These are phyloP conservation scores for Suncus etruscus DNA, from an alignment of 2,113 vertebrate genomes.

Conservation along the genomic window DNA sequence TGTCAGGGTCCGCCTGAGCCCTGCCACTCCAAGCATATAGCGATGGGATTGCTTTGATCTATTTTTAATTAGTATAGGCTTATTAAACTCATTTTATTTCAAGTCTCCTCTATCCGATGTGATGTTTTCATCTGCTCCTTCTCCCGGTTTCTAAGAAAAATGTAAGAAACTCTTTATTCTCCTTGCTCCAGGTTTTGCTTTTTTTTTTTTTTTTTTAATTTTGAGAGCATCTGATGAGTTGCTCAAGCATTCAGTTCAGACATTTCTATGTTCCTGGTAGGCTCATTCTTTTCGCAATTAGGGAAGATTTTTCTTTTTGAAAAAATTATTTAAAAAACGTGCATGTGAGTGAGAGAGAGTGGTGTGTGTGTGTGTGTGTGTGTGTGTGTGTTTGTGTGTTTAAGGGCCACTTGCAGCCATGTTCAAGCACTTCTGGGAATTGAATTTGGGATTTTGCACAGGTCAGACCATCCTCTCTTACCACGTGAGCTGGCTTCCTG, in stretches of 20 bases:
- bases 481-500: too few relatives aligned
- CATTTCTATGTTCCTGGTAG: slow-evolving; percentile 21
- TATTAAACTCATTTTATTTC: background rate
- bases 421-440: too few relatives aligned
- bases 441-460: too few relatives aligned
- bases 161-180: slow-evolving; percentile 10
- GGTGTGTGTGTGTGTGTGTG: too few relatives aligned
- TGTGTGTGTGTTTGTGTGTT: too few relatives aligned
- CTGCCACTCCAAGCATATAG: background rate
- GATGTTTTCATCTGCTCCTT: background rate
- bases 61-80: slow-evolving; percentile 44
- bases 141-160: slow-evolving; percentile 29
- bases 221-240: slow-evolving; percentile 25
- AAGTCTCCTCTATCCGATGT: slow-evolving; percentile 35
- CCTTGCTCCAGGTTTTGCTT: slow-evolving; percentile 45
- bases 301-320: background rate
- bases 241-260: background rate
- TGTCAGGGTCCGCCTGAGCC: background rate
- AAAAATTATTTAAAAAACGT: too few relatives aligned
- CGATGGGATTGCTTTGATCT: background rate
- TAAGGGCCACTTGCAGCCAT: too few relatives aligned
- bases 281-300: slow-evolving; percentile 4
- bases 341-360: too few relatives aligned
- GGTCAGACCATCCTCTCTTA: too few relatives aligned
- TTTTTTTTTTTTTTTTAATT: slow-evolving; percentile 9